These are phyloP conservation scores for Podargus strigoides DNA, from an alignment of 2,797 vertebrate genomes.

Conservation along the genomic window DNA sequence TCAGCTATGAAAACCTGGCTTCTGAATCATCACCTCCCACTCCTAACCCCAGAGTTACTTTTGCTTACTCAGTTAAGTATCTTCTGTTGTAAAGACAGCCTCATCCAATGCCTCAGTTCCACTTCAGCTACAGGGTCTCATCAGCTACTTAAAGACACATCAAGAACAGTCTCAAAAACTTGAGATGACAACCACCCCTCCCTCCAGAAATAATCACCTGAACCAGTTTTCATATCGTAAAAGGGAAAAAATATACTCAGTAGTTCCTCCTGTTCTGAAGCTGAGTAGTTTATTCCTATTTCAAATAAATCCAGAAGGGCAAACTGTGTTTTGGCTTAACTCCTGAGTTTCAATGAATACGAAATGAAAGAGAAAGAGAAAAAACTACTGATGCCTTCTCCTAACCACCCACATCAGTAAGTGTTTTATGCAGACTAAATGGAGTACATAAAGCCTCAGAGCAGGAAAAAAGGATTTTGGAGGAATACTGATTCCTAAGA, in stretches of 20 bases:
- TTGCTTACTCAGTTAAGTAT: not conserved
- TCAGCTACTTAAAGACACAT: not conserved
- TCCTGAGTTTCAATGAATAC: not conserved
- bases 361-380: not conserved
- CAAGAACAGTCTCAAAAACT: not conserved
- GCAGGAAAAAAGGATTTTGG: not conserved
- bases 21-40: accelerated
- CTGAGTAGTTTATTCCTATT: not conserved
- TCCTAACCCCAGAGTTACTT: not conserved
- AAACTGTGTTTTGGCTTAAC: not conserved
- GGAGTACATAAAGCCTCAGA: not conserved
- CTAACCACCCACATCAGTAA: not conserved
- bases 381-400: not conserved
- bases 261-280: not conserved
- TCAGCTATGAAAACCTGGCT: not conserved
- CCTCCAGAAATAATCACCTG: not conserved
- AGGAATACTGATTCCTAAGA: not conserved
- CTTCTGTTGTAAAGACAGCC: not conserved
- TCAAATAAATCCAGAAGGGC: not conserved
- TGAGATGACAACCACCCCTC: not conserved
- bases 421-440: not conserved
- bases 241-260: not conserved
- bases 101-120: not conserved
- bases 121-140: not conserved
- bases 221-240: not conserved